phyloP scores from a whole-genome alignment of 2,888 invertebrate genomes.

The Lissonota sp. region DNA sequence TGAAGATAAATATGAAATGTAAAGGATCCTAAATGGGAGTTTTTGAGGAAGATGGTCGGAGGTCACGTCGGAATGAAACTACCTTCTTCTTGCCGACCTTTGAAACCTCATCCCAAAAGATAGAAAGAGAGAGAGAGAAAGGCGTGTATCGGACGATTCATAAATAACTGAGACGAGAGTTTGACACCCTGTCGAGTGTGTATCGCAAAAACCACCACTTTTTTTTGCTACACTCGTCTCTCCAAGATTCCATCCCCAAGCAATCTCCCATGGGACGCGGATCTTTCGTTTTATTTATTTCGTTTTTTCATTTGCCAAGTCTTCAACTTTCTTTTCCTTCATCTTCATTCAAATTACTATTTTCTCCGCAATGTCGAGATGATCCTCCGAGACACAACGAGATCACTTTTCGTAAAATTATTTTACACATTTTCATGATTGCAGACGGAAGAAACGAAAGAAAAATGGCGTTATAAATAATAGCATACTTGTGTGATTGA shows the following conservation, averaged over 20 bases:
- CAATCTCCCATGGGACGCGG: conserved; percentile 45
- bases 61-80: conserved; percentile 45
- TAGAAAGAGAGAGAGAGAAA: conserved; percentile 9
- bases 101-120: conserved; percentile 8
- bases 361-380: conserved; percentile 16
- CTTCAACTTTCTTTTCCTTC: neutral
- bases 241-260: conserved; percentile 4
- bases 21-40: conserved; percentile 19
- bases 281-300: conserved; percentile 24
- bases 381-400: neutral
- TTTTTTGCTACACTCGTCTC: conserved; percentile 31
- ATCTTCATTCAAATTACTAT: conserved; percentile 29
- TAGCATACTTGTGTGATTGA: conserved; percentile 49
- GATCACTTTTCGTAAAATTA: neutral
- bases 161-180: conserved; percentile 67
- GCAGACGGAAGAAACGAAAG: conserved; percentile 1
- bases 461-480: conserved; percentile 57
- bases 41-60: conserved; percentile 24
- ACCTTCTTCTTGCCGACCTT: conserved; percentile 36
- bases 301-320: conserved; percentile 6
- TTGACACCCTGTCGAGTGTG: conserved; percentile 63
- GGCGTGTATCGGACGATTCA: conserved; percentile 40
- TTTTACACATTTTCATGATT: conserved; percentile 1
- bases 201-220: conserved; percentile 27
- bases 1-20: conserved; percentile 29